Base-by-base conservation (phyloP, 2,888 invertebrate genomes). In the Sepioteuthis lessoniana region DNA sequence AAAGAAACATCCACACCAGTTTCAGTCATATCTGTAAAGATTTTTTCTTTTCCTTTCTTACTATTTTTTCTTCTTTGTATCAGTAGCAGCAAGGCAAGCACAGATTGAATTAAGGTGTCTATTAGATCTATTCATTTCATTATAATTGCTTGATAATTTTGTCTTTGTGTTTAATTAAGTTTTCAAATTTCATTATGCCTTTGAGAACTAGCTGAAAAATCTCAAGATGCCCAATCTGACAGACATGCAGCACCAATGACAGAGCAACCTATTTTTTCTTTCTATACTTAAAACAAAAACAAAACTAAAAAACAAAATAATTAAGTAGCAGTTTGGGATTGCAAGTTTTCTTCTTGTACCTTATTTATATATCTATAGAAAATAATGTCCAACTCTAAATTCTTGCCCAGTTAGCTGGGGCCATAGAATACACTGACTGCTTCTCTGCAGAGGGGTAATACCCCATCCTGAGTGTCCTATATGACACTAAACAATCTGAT, bases 41-140 rank as follows among this genome's bases (percentile, higher is more conserved):
- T n/a, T 55, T 55, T 28, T 76, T 35, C 25, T 35, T 76, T n/a
- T 76, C 25, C n/a, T 35, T 76, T 76, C 35, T 1, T 21, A 25
- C 7, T 55, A 25, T 76, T 76, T 35, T n/a, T 76, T 76, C 55
- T 25, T 16, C 19, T 76, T 35, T 76, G 35, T 25, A 76, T 2
- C n/a, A 76, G n/a, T 76, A n/a, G n/a, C 76, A 76, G n/a, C 13
- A 76, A 16, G 13, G n/a, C n/a, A 35, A n/a, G 76, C n/a, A 13
- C n/a, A 76, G 76, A 76, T 76, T 76, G 76, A 76, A 76, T 76
- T n/a, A 76, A 35, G 76, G 76, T 76, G 76, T 35, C 76, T 76
- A 76, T 76, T 76, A 76, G 76, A 76, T 76, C 76, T 76, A 76
- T 76, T 76, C 35, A 76, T 76, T 76, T 76, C 76, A 76, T 76